Evolutionary conservation across 2,113 vertebrate genomes (phyloP), one percentile per base, ranked within the genome.

Genomic region (Isichthys henryi): DNA sequence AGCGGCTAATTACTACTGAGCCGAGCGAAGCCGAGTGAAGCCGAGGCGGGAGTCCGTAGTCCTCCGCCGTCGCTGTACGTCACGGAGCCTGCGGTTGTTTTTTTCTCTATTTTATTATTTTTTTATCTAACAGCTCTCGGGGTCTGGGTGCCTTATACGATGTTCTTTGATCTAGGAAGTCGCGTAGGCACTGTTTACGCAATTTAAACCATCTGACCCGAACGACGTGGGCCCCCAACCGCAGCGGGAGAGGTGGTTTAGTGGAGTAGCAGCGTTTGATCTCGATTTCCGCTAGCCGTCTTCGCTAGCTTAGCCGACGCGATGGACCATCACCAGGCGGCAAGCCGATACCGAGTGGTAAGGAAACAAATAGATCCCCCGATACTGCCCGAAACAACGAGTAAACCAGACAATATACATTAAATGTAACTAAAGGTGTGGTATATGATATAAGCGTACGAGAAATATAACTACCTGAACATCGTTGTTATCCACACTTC

Each of bases 1-100:
- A 98, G 95, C 85, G 95, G 94, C 93, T 98, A n/a, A 62, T 62
- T 70, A 70, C 27, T 70, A 13, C 62, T 31, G n/a, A 70, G 27
- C 62, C 62, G 62, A 70, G 27, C 62, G n/a, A 27, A 70, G n/a
- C n/a, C 62, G 62, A 66, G n/a, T 66, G 10, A 66, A 10, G 27
- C 62, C n/a, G 62, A 31, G 62, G 9, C 10, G 10, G 27, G 62
- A 70, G n/a, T 13, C 43, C 62, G 27, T 70, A 5, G 62, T 70
- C 39, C 39, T 39, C 39, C 2, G 39, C 39, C 39, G 39, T 39
- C n/a, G 10, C 8, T 9, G 23, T 1, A 66, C 23, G 58, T 66
- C 58, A 66, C 58, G 8, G 23, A 27, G 23, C 58, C 7, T 66
- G 23, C 7, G 8, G 58, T 66, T 66, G 58, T 3, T 66, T 66